Percentiles rank a stretch among this genome's conserved stretches.
These are phyloP conservation scores for Daboia siamensis DNA, from an alignment of 2,113 vertebrate species.

Conservation along the genomic window DNA sequence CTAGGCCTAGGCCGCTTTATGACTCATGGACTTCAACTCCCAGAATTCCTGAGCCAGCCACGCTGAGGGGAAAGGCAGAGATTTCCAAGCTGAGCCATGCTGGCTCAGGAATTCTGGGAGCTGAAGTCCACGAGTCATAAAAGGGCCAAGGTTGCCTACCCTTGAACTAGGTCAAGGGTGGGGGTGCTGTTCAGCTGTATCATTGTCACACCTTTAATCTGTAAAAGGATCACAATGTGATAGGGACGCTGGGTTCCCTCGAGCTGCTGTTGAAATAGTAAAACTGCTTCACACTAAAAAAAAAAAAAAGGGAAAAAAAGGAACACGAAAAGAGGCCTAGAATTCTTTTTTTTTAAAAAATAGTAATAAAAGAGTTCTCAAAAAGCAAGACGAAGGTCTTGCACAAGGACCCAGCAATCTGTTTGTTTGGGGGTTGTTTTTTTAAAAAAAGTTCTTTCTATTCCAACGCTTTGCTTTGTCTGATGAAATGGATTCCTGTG, in stretches of 20 bases:
- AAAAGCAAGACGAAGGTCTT: not conserved
- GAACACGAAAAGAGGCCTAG: not conserved
- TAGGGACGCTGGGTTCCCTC: not conserved
- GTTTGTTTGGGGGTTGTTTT: no score
- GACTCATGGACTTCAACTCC: no score
- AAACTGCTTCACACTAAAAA: not conserved
- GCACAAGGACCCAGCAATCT: no score
- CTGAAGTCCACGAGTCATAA: no score
- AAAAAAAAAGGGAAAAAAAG: not conserved
- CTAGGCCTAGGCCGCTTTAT: no score
- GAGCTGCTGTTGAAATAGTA: not conserved
- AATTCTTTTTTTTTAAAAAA: not conserved
- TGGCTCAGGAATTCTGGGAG: no score
- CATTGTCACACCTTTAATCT: not conserved
- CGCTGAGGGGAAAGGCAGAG: no score
- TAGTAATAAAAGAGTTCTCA: not conserved
- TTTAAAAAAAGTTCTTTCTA: not conserved
- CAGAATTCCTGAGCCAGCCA: no score
- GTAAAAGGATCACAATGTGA: not conserved
- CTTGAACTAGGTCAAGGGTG: no score
- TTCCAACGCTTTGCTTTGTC: not conserved
- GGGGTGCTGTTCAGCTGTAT: fast-evolving
- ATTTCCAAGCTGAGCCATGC: no score
- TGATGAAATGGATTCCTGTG: not conserved
- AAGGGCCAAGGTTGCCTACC: no score